Evolutionary conservation across 2,797 vertebrate species (phyloP).

Genomic region (Paedocypris micromegethes): DNA sequence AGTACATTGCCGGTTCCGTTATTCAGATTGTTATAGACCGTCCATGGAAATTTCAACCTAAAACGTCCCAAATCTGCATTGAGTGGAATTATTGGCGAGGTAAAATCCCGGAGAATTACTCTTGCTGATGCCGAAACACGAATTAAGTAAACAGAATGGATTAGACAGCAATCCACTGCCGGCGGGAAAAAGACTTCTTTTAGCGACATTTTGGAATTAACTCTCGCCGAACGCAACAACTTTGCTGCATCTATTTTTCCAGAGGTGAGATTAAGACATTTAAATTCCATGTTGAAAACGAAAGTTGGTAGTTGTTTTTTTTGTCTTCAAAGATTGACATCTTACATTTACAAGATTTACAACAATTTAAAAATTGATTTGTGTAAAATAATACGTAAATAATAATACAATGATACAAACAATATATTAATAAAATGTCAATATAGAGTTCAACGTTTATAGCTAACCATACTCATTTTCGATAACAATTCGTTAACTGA

Average conservation of each 20-base stretch:
- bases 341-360: no score
- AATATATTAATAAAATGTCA: no score
- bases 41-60: slow-evolving; percentile 6
- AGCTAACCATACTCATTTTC: no score
- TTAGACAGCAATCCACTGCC: slow-evolving; percentile 3
- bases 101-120: slow-evolving; percentile 14
- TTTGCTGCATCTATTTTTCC: neutral
- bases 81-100: neutral
- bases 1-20: slow-evolving; percentile 22
- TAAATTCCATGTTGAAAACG: no score
- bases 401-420: no score
- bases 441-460: no score
- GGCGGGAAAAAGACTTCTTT: neutral
- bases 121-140: slow-evolving; percentile 11
- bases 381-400: no score
- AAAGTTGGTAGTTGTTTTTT: no score
- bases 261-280: slow-evolving; percentile 23
- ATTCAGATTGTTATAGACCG: neutral
- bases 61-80: slow-evolving; percentile 1
- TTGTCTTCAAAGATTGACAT: no score
- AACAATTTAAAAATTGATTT: no score
- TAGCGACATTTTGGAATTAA: slow-evolving; percentile 1
- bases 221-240: neutral
- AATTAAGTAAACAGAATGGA: slow-evolving; percentile 23
- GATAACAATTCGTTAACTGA: no score